A percentile compares a stretch with the other conserved stretches of the same genome.
Conservation (phyloP, 2,797 vertebrate genomes). For the Antennarius maculatus region DNA sequence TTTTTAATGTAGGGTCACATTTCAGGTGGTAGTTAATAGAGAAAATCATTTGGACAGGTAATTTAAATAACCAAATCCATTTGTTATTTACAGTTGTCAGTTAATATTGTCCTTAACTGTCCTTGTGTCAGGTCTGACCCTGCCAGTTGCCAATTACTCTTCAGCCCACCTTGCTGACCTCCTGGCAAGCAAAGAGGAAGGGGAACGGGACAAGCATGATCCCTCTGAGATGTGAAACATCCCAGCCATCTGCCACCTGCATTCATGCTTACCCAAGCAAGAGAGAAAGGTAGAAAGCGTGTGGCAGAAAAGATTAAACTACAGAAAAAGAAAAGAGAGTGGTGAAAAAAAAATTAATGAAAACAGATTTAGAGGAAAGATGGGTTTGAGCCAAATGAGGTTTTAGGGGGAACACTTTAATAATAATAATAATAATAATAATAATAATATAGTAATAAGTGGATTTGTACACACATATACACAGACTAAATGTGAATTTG, state of each 20-base stretch:
- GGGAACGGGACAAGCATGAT: conserved; percentile 65
- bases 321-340: conserved; percentile 33
- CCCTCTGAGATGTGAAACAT: conserved; percentile 77
- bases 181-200: conserved; percentile 68
- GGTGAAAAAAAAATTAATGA: conserved; percentile 42
- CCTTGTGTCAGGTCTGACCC: conserved; percentile 70
- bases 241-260: conserved; percentile 80
- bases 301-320: conserved; percentile 35
- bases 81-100: conserved; percentile 87
- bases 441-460: too few relatives aligned
- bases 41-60: conserved; percentile 78
- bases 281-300: conserved; percentile 41
- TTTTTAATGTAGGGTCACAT: conserved; percentile 81
- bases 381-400: conserved; percentile 43
- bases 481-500: too few relatives aligned
- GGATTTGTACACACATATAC: too few relatives aligned
- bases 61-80: conserved; percentile 82
- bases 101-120: conserved; percentile 76
- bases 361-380: conserved; percentile 20
- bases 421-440: conserved; percentile 16
- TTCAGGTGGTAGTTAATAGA: conserved; percentile 83
- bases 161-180: conserved; percentile 84
- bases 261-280: conserved; percentile 56
- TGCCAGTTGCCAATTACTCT: conserved; percentile 84
- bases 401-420: conserved; percentile 41